These are phyloP conservation scores for Drosophila nikananu DNA, from an alignment of 1,140 invertebrate species.

Conservation along the genomic window DNA sequence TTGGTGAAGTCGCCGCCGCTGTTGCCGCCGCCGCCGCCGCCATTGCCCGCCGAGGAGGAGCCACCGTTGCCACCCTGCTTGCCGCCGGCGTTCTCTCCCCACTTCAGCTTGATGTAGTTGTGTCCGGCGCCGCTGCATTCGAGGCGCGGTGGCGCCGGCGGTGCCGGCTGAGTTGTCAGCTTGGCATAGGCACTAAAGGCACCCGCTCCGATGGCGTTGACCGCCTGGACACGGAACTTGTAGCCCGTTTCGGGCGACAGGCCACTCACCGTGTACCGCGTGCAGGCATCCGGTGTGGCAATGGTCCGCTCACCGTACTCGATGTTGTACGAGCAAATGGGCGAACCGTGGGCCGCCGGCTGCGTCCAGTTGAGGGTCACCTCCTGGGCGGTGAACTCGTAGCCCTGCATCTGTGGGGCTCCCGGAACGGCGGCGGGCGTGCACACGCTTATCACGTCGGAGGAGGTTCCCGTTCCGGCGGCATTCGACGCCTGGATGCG, in stretches of 20 bases:
- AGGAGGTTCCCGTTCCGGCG: slow-evolving; percentile 91
- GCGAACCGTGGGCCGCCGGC: slow-evolving; percentile 90
- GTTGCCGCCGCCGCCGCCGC: slow-evolving; percentile 82
- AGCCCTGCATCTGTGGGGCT: slow-evolving; percentile 87
- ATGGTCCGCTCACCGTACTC: slow-evolving; percentile 89
- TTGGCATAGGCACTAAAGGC: slow-evolving; percentile 90
- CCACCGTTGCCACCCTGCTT: slow-evolving; percentile 86
- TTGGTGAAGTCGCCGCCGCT: slow-evolving; percentile 88
- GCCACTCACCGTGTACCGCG: slow-evolving; percentile 86
- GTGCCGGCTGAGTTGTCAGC: slow-evolving; percentile 90
- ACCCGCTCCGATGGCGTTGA: slow-evolving; percentile 93
- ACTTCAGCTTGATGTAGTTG: slow-evolving; percentile 94
- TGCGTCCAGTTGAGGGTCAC: slow-evolving; percentile 90
- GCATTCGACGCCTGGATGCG: slow-evolving; percentile 91
- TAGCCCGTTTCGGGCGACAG: slow-evolving; percentile 87
- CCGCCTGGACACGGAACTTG: slow-evolving; percentile 92
- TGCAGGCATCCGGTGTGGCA: slow-evolving; percentile 87
- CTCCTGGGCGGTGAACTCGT: slow-evolving; percentile 88
- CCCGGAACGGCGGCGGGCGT: slow-evolving; percentile 91
- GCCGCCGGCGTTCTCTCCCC: slow-evolving; percentile 87
- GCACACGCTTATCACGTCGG: slow-evolving; percentile 87
- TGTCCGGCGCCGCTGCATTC: slow-evolving; percentile 90
- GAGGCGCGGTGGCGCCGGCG: slow-evolving; percentile 91
- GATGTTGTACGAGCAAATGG: slow-evolving; percentile 91
- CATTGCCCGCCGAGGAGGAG: background rate